Evolutionary conservation across 2,888 invertebrate genomes (phyloP), one percentile per base, ranked within the genome.

Genomic region (Drosophila macrospina): DNA sequence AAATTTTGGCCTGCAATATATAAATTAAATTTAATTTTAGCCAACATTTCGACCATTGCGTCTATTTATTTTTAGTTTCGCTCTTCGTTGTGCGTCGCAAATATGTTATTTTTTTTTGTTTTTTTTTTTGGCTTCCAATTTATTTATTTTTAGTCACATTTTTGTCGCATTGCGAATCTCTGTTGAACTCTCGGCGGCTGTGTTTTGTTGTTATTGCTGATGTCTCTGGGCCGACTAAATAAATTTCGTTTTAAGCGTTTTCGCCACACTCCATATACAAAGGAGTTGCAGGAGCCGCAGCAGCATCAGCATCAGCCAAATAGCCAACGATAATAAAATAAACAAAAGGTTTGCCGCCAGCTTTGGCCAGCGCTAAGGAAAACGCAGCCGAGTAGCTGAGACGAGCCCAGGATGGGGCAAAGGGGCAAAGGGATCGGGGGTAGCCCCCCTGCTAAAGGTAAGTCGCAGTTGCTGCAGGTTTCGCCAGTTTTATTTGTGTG

Each of bases 221-320:
- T 54, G 54, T 54, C 66, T 56, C 59, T 62, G 63, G 74, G 86
- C 81, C 80, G 86, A 90, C 89, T 90, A 90, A 89, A 90, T 90
- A 90, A 90, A 90, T 90, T 87, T 82, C 48, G 59, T 73, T 85
- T 87, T 89, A 80, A 89, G 89, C 87, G 90, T 82, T 89, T 87
- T 79, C 68, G 84, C 87, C 82, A 90, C 90, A 90, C 90, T 88
- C 89, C 88, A 86, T 86, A 90, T 88, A 90, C 82, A 88, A 90
- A 65, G 75, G 74, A 80, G 77, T 60, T 62, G 72, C 62, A 76
- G 78, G 59, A 63, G 74, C 48, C 24, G 61, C 44, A 63, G 69
- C 52, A 69, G 52, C 60, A 62, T 55, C 59, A 56, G 68, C 66
- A 79, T 57, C 75, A 74, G 60, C 80, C 76, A 78, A 88, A 85